phyloP scores from a whole-genome alignment of 2,888 invertebrate species.

The Nymphalis polychloros region DNA sequence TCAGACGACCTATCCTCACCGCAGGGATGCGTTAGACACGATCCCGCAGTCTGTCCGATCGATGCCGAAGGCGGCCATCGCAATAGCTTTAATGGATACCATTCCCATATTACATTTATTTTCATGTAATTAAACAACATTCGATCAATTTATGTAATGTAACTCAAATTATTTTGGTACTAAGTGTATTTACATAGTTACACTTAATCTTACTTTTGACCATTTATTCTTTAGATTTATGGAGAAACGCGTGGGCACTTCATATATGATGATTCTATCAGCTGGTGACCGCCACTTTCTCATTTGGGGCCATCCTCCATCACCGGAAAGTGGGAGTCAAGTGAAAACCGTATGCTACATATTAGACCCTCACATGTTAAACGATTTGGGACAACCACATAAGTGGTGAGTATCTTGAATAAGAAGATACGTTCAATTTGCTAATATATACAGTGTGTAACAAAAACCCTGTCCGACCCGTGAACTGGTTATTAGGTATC shows the following conservation, averaged over 20 bases:
- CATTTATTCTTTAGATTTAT: slow-evolving; percentile 53
- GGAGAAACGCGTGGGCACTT: slow-evolving; percentile 62
- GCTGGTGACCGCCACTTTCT: slow-evolving; percentile 62
- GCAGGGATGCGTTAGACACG: too few relatives aligned
- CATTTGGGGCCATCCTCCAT: slow-evolving; percentile 70
- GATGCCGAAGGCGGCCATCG: too few relatives aligned
- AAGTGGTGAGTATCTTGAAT: slow-evolving; percentile 52
- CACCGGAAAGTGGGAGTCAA: slow-evolving; percentile 51
- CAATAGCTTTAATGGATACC: too few relatives aligned
- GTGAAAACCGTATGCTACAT: slow-evolving; percentile 68
- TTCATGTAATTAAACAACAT: too few relatives aligned
- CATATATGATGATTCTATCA: slow-evolving; percentile 60
- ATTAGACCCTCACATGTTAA: slow-evolving; percentile 69
- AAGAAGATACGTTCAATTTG: background rate
- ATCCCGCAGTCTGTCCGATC: too few relatives aligned
- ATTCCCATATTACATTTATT: too few relatives aligned
- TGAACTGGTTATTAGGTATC: too few relatives aligned
- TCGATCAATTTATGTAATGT: too few relatives aligned
- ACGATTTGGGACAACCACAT: slow-evolving; percentile 56
- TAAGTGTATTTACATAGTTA: background rate
- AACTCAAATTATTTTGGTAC: too few relatives aligned
- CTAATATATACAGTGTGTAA: too few relatives aligned
- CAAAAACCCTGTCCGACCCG: too few relatives aligned
- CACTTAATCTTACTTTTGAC: background rate
- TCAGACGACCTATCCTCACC: too few relatives aligned